phyloP scores from a whole-genome alignment of 2,113 vertebrate species.

The Balaeniceps rex region DNA sequence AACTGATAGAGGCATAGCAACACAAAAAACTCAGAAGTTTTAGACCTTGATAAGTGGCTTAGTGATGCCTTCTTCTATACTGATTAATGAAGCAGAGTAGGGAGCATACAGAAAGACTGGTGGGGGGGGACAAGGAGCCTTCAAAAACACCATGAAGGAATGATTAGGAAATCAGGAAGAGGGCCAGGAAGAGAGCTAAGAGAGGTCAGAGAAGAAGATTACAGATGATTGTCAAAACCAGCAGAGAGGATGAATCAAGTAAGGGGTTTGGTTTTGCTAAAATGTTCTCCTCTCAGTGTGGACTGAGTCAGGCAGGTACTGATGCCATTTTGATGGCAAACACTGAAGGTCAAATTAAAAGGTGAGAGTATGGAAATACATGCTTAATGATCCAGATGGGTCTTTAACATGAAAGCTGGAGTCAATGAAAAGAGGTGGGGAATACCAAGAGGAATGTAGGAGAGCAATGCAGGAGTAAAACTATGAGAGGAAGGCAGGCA shows the following conservation, averaged over 20 bases:
- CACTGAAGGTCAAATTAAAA: background rate
- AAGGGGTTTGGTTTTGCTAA: background rate
- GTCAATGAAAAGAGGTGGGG: background rate
- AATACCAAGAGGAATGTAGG: background rate
- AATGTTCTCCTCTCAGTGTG: background rate
- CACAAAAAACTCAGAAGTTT: background rate
- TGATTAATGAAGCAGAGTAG: background rate
- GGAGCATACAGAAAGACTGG: background rate
- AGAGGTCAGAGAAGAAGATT: background rate
- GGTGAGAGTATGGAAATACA: background rate
- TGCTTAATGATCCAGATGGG: rapidly evolving
- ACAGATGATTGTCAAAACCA: background rate
- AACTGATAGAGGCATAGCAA: background rate
- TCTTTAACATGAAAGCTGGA: background rate
- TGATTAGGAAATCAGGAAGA: background rate
- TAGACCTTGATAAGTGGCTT: background rate
- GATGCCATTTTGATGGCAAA: background rate
- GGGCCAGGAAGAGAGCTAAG: background rate
- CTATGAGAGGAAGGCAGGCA: background rate
- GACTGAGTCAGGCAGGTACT: background rate
- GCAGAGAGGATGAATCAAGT: background rate
- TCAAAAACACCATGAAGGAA: background rate
- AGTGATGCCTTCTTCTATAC: background rate
- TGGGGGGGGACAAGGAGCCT: background rate
- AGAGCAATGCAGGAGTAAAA: background rate